These are phyloP conservation scores for Ptychodera flava DNA, from an alignment of 35 echinoderm and acorn worm species.

Conservation along the genomic window DNA sequence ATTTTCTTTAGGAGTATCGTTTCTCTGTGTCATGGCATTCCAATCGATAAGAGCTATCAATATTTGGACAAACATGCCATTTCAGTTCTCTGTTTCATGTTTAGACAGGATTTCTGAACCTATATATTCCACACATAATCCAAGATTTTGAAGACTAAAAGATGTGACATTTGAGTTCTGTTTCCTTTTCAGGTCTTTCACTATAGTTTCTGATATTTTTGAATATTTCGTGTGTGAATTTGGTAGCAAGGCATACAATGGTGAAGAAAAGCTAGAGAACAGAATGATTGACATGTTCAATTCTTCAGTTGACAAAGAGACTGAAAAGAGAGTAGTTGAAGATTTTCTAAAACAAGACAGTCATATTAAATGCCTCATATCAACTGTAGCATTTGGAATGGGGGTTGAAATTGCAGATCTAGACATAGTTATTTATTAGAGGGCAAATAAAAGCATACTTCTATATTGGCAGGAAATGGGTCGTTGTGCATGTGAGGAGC, in stretches of 20 bases:
- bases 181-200: not conserved
- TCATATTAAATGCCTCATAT: not conserved
- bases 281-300: not conserved
- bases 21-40: not conserved
- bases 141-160: no score
- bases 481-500: not conserved
- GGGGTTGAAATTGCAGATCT: not conserved
- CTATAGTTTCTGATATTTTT: not conserved
- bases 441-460: not conserved
- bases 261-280: not conserved
- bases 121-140: not conserved
- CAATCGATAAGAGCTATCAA: not conserved
- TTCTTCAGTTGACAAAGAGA: not conserved
- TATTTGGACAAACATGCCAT: not conserved
- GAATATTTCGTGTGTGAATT: not conserved
- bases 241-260: not conserved
- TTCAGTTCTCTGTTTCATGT: not conserved
- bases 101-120: not conserved
- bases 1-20: not conserved
- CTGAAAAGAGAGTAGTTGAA: not conserved
- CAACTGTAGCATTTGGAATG: not conserved
- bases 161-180: no score
- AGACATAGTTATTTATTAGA: not conserved
- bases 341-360: not conserved
- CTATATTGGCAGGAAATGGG: not conserved